Percentiles rank a stretch among this genome's conserved stretches.
phyloP scores from a whole-genome alignment of 2,113 vertebrate genomes.

The Sylvicapra grimmia region DNA sequence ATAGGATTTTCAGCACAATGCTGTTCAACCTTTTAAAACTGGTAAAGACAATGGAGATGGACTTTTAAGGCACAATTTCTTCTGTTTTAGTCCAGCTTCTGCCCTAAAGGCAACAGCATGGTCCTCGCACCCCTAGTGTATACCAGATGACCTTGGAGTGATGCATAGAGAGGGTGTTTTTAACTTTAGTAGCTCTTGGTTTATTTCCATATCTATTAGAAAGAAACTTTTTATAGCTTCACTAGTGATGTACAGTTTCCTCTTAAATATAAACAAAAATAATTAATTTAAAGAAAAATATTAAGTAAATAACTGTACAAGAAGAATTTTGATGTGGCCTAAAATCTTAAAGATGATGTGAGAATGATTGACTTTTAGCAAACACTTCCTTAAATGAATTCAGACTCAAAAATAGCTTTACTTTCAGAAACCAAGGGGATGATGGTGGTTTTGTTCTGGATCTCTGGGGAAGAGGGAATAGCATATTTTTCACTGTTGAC shows the following conservation, averaged over 20 bases:
- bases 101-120: background rate
- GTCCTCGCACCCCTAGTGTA: background rate
- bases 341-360: background rate
- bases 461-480: background rate
- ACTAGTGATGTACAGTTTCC: background rate
- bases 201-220: slow-evolving; percentile 4
- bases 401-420: background rate
- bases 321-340: slow-evolving; percentile 1
- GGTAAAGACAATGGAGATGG: background rate
- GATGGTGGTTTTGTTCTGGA: background rate
- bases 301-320: slow-evolving; percentile 3
- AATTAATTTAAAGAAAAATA: slow-evolving; percentile 20
- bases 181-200: background rate
- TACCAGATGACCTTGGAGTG: background rate
- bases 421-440: background rate
- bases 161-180: slow-evolving; percentile 3
- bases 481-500: background rate
- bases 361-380: slow-evolving; percentile 3
- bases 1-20: background rate
- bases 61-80: background rate
- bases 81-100: background rate
- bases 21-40: slow-evolving; percentile 17
- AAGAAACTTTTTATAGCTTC: slow-evolving; percentile 4
- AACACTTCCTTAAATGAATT: slow-evolving; percentile 24
- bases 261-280: slow-evolving; percentile 6